Evolutionary conservation across 2,113 vertebrate species (phyloP).

Genomic region (Limnothrissa miodon): DNA sequence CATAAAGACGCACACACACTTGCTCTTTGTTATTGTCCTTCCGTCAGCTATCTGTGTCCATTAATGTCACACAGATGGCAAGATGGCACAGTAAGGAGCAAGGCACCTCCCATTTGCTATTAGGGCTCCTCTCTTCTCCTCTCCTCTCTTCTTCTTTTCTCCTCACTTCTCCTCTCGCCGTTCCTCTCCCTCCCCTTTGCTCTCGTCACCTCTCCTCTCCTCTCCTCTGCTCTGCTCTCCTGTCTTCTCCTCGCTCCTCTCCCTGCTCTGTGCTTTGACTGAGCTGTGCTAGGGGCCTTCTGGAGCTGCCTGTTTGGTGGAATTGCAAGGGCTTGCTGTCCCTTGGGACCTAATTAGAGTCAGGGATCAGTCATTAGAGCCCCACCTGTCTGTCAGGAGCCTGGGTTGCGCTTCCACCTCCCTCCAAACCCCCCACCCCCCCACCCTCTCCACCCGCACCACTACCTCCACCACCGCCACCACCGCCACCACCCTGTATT

Average conservation of each 20-base stretch:
- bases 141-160: neutral
- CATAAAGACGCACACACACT: neutral
- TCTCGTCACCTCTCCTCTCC: neutral
- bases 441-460: neutral
- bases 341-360: constrained; percentile 49
- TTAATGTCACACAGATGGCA: neutral
- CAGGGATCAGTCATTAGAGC: constrained; percentile 40
- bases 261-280: neutral
- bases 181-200: constrained; percentile 25
- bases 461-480: neutral
- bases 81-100: neutral
- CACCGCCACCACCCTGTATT: neutral
- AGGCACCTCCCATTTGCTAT: neutral
- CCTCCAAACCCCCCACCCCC: neutral
- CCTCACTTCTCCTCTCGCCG: neutral
- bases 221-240: neutral
- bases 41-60: neutral
- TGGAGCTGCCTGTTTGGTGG: constrained; percentile 28
- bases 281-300: constrained; percentile 28
- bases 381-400: constrained; percentile 42
- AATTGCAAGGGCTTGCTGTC: constrained; percentile 29
- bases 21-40: neutral
- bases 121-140: neutral
- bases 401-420: neutral
- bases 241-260: neutral